phyloP scores from a whole-genome alignment of 2,888 invertebrate species.

The Mesopsocus fuscifrons region DNA sequence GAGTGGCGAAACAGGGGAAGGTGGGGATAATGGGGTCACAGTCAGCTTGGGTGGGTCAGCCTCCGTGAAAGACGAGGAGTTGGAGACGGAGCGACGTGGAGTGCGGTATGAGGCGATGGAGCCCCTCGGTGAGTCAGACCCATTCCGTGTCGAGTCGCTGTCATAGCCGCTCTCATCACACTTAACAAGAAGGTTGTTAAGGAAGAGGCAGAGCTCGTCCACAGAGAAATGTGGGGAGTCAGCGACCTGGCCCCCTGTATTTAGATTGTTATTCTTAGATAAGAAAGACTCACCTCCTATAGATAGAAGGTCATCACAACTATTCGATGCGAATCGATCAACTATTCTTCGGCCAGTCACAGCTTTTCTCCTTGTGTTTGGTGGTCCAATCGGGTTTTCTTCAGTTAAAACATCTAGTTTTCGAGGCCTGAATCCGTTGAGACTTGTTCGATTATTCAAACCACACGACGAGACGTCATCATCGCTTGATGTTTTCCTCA shows the following conservation, averaged over 20 bases:
- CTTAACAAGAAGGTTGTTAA: slow-evolving; percentile 24
- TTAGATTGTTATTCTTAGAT: not conserved
- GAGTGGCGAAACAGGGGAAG: not conserved
- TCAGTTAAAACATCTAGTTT: slow-evolving; percentile 19
- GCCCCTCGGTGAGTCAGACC: slow-evolving; percentile 31
- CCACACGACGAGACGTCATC: not conserved
- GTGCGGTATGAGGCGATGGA: slow-evolving; percentile 17
- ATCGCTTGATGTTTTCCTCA: slow-evolving; percentile 20
- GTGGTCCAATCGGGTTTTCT: slow-evolving; percentile 19
- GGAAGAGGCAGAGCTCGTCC: slow-evolving; percentile 17
- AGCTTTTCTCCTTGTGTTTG: slow-evolving; percentile 2
- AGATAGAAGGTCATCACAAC: slow-evolving; percentile 20
- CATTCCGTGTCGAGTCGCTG: slow-evolving; percentile 34
- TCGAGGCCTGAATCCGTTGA: slow-evolving; percentile 14
- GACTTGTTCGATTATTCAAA: not conserved
- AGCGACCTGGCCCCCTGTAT: not conserved
- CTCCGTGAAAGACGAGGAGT: slow-evolving; percentile 13
- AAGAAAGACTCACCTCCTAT: slow-evolving; percentile 11
- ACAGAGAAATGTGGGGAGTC: slow-evolving; percentile 9
- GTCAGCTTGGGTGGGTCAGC: not conserved
- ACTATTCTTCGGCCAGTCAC: slow-evolving; percentile 1
- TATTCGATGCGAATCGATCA: slow-evolving; percentile 10
- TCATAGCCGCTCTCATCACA: slow-evolving; percentile 40
- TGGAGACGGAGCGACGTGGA: slow-evolving; percentile 11
- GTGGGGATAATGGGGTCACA: no score